A percentile compares a stretch with the other conserved stretches of the same genome.
phyloP scores from a whole-genome alignment of 2,888 invertebrate genomes.

The Oeneis ivallda region DNA sequence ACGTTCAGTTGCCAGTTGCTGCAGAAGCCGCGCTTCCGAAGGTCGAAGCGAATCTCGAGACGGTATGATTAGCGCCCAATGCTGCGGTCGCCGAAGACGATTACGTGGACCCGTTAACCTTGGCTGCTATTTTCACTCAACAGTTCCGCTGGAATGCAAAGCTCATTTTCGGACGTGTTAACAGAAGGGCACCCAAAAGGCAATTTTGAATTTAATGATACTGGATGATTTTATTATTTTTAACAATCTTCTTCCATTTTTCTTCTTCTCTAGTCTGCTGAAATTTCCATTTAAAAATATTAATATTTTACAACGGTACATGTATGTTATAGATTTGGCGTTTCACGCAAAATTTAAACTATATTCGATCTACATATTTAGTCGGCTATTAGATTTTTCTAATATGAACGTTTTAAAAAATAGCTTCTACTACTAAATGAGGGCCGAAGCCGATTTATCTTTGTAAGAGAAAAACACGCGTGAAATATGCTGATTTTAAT shows the following conservation, averaged over 20 bases:
- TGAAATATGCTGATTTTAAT: background rate
- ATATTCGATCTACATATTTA: background rate
- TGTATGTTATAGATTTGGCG: background rate
- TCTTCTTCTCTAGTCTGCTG: background rate
- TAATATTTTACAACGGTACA: background rate
- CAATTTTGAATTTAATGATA: background rate
- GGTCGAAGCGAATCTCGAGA: slow-evolving; percentile 52
- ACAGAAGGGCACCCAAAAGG: slow-evolving; percentile 25
- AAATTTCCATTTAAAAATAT: background rate
- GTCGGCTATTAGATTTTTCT: background rate
- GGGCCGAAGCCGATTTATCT: background rate
- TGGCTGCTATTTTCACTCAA: slow-evolving; percentile 51
- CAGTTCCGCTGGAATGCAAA: slow-evolving; percentile 48
- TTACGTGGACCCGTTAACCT: slow-evolving; percentile 47
- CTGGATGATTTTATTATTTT: slow-evolving; percentile 8
- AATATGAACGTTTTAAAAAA: background rate
- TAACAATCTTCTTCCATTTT: background rate
- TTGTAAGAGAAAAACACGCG: background rate
- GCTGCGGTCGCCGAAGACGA: slow-evolving; percentile 37
- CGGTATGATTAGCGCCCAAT: slow-evolving; percentile 54
- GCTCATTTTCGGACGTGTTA: slow-evolving; percentile 41
- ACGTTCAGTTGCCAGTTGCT: slow-evolving; percentile 39
- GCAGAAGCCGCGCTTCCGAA: slow-evolving; percentile 49
- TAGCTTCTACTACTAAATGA: background rate
- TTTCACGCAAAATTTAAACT: background rate